Conservation (phyloP, 2,113 vertebrate genomes). For the Uropsilus gracilis region DNA sequence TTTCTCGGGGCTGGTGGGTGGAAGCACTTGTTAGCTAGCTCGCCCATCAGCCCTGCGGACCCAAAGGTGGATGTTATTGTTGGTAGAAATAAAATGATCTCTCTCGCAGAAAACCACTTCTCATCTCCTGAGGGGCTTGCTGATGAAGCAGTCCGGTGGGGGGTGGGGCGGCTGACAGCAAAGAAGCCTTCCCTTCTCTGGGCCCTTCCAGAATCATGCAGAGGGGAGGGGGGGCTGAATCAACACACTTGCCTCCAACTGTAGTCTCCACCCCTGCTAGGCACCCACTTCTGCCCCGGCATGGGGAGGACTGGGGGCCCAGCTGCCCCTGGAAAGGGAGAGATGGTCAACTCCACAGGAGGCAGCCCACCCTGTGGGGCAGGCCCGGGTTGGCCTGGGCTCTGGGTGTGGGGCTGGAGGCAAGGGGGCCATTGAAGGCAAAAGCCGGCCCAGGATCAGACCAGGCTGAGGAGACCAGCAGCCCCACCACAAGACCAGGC, state of each 20-base stretch:
- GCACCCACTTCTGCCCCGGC: not conserved
- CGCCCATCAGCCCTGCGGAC: not conserved
- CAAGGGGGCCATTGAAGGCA: not conserved
- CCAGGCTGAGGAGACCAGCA: too few species aligned
- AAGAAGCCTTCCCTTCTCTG: slow-evolving; percentile 39
- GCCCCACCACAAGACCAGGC: too few species aligned
- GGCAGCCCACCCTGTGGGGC: not conserved
- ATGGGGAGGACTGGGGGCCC: not conserved
- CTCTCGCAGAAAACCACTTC: not conserved
- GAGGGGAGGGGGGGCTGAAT: too few species aligned
- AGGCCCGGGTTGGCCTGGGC: slow-evolving; percentile 36
- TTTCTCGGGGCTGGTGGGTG: slow-evolving; percentile 75
- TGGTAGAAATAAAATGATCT: slow-evolving; percentile 38
- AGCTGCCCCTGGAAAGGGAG: too few species aligned
- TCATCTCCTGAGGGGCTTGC: not conserved
- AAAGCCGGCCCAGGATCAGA: too few species aligned
- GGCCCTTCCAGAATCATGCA: slow-evolving; percentile 70
- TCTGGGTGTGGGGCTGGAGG: not conserved
- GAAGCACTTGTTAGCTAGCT: slow-evolving; percentile 40
- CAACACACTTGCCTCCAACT: too few species aligned
- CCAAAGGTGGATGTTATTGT: not conserved
- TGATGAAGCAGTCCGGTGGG: slow-evolving; percentile 76
- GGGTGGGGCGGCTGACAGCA: not conserved
- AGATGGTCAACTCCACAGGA: slow-evolving; percentile 38
- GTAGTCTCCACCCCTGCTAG: too few species aligned